Evolutionary conservation across 2,888 invertebrate species (phyloP), one percentile per base, ranked within the genome.

Genomic region (Plebejus anna): DNA sequence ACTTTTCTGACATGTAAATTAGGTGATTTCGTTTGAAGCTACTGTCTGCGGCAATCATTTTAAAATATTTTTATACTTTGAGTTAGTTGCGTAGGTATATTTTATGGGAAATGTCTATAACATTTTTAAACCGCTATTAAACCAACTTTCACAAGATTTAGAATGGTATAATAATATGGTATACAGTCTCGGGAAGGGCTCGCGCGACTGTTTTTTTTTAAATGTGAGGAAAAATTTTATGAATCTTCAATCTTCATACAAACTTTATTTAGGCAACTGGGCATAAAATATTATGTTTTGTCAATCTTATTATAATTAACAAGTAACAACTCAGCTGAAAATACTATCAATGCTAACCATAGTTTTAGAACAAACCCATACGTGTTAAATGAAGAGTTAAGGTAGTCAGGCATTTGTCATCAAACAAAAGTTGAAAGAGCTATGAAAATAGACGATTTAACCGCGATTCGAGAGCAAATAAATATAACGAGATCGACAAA

Each of bases 401-500:
- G 13, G 32, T 66, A 32, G 32, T 32, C 28, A 66, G 22, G 32
- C 66, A 66, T 66, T 66, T 66, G 66, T 66, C 66, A 32, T 66
- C 66, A 66, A 66, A 66, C 66, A 66, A 36, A 66, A 66, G 32
- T 22, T 61, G 61, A 61, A 61, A 59, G 59, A 66, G 61, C 61
- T 28, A 66, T 66, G 66, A 66, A 66, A 32, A 32, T 66, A 66
- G 66, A 4, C 16, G 66, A 66, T 36, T 66, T 16, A 66, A 66
- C 66, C 66, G 32, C 66, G 66, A 66, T 66, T 66, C 32, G 32
- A 66, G 66, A 66, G 66, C 66, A 66, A 66, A 59, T 59, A 59
- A 59, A 66, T 66, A 72, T 73, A 73, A 73, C 55, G 73, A 51
- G 47, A 55, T 51, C 28, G n/a, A 16, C 73, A 73, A 28, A 73